A percentile compares a stretch with the other conserved stretches of the same genome.
These are phyloP conservation scores for Didymodactylos carnosus DNA, from an alignment of 2,888 invertebrate species.

Conservation along the genomic window DNA sequence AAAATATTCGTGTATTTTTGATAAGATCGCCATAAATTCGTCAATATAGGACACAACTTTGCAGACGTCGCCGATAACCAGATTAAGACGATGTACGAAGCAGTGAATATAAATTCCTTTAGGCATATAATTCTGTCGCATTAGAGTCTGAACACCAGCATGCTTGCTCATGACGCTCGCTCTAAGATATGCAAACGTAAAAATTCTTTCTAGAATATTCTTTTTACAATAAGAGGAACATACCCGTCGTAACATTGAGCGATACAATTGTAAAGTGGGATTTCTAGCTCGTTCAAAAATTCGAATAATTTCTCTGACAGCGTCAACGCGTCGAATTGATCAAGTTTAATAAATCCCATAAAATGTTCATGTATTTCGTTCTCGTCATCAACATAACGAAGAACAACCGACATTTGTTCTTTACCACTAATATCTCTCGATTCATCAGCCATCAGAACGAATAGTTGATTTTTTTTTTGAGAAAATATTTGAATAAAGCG, in stretches of 20 bases:
- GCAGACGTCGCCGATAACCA: neutral
- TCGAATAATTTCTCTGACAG: neutral
- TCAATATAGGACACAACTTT: neutral
- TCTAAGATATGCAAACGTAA: too few relatives aligned
- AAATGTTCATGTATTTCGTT: neutral
- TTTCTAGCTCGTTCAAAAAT: neutral
- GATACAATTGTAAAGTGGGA: neutral
- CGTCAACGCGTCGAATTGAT: neutral
- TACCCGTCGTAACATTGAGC: neutral
- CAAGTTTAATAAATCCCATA: neutral
- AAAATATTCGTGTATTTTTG: neutral
- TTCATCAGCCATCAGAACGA: neutral
- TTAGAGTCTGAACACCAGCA: neutral
- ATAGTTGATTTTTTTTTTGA: neutral
- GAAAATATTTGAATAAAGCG: neutral
- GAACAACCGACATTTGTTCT: neutral
- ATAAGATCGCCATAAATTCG: neutral
- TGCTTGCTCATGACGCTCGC: neutral
- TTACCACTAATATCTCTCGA: neutral
- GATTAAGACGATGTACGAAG: neutral
- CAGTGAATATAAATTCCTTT: neutral
- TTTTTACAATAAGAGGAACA: neutral
- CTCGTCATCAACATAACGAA: neutral
- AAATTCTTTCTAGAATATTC: too few relatives aligned
- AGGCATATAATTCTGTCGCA: neutral